Evolutionary conservation across 2,113 vertebrate genomes (phyloP).

Genomic region (Carassius carassius): DNA sequence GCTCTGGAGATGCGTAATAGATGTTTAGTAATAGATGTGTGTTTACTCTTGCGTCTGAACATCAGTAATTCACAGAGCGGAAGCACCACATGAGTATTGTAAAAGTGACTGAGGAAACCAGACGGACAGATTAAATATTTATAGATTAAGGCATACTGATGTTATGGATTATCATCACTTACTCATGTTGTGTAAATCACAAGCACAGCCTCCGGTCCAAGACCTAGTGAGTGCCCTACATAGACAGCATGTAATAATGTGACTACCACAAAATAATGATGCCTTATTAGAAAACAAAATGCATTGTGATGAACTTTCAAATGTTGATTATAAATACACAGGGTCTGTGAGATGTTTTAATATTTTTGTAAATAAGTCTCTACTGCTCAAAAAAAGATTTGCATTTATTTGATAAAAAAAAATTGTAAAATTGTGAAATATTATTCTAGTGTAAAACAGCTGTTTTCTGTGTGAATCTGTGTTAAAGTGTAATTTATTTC

Average conservation of each 20-base stretch:
- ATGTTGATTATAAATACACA: too few relatives aligned
- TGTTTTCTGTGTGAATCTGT: too few relatives aligned
- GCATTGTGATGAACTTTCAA: neutral
- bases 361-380: too few relatives aligned
- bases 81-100: neutral
- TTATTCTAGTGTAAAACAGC: neutral
- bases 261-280: too few relatives aligned
- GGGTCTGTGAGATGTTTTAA: too few relatives aligned
- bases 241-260: neutral
- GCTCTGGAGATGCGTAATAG: constrained; percentile 15
- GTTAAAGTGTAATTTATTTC: too few relatives aligned
- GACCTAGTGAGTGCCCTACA: neutral
- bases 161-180: neutral
- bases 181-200: neutral
- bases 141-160: constrained; percentile 15
- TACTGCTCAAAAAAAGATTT: too few relatives aligned
- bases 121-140: constrained; percentile 5
- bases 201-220: neutral
- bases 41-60: constrained; percentile 3
- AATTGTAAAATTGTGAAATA: too few relatives aligned
- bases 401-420: too few relatives aligned
- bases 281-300: neutral
- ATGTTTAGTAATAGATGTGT: constrained; percentile 26
- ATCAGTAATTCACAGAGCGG: neutral
- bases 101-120: neutral